phyloP scores from a whole-genome alignment of 2,113 vertebrate species.

The Dasyprocta punctata region DNA sequence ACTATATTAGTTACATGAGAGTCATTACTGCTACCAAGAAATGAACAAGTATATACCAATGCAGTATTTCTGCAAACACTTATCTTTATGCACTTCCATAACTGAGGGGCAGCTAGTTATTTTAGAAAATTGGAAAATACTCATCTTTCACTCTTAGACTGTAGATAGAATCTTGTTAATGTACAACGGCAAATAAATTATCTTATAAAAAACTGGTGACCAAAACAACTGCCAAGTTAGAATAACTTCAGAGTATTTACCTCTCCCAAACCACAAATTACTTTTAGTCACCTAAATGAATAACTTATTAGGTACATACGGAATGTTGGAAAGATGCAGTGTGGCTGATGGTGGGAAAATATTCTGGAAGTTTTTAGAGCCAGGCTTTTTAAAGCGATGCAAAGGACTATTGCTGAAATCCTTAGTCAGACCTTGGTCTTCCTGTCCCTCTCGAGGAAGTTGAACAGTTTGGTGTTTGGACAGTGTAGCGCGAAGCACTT shows the following conservation, averaged over 20 bases:
- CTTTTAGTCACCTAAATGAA: slow-evolving; percentile 1
- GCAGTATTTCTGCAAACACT: background rate
- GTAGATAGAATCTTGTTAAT: background rate
- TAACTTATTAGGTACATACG: slow-evolving; percentile 87
- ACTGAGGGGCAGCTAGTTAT: slow-evolving; percentile 25
- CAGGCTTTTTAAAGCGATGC: slow-evolving; percentile 92
- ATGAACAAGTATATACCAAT: background rate
- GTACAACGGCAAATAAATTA: slow-evolving; percentile 1
- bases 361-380: slow-evolving; percentile 91
- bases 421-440: slow-evolving; percentile 89
- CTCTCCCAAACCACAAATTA: background rate
- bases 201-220: background rate
- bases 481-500: slow-evolving; percentile 86
- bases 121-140: slow-evolving; percentile 24
- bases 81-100: slow-evolving; percentile 39
- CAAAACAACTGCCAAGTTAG: background rate
- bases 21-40: slow-evolving; percentile 17
- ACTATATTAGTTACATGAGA: background rate
- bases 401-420: slow-evolving; percentile 91
- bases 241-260: slow-evolving; percentile 37
- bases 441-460: slow-evolving; percentile 88
- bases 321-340: slow-evolving; percentile 93
- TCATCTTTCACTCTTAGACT: slow-evolving; percentile 3
- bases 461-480: slow-evolving; percentile 90
- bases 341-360: slow-evolving; percentile 92